A percentile compares a stretch with the other conserved stretches of the same genome.
Evolutionary conservation across 2,888 invertebrate species (phyloP).

Genomic region (Meiosimyza platycephala): DNA sequence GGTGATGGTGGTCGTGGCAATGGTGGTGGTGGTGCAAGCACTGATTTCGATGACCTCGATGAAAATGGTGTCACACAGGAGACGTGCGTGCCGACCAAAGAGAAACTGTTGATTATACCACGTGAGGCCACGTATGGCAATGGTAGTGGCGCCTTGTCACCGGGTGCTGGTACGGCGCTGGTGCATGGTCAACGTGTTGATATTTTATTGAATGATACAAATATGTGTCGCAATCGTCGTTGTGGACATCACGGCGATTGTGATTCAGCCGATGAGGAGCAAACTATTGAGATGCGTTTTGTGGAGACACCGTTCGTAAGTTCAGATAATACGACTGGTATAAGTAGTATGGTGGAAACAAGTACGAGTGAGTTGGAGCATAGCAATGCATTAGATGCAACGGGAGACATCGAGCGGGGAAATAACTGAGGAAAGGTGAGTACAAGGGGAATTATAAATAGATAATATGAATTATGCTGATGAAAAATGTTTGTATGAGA

Average conservation of each 20-base stretch:
- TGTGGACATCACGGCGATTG: constrained; percentile 51
- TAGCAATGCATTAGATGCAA: constrained; percentile 26
- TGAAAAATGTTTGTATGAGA: background rate
- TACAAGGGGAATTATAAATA: constrained; percentile 27
- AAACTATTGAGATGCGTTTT: constrained; percentile 63
- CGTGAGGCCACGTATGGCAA: constrained; percentile 65
- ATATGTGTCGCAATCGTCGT: constrained; percentile 45
- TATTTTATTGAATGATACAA: constrained; percentile 56
- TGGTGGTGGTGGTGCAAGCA: constrained; percentile 35
- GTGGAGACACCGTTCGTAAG: constrained; percentile 65
- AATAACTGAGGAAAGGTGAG: constrained; percentile 63
- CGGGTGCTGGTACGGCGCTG: constrained; percentile 51
- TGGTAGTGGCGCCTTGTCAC: constrained; percentile 17
- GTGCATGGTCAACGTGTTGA: constrained; percentile 55
- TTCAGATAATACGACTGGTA: constrained; percentile 62
- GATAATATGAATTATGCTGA: background rate
- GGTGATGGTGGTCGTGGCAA: constrained; percentile 55
- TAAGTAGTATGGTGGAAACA: constrained; percentile 60
- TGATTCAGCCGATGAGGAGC: constrained; percentile 63
- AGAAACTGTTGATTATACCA: constrained; percentile 61
- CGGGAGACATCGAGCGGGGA: constrained; percentile 37
- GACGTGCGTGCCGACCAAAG: constrained; percentile 54
- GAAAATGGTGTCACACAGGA: constrained; percentile 63
- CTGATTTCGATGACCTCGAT: constrained; percentile 58
- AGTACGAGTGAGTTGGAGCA: constrained; percentile 51